Evolutionary conservation across 2,888 invertebrate species (phyloP), one percentile per base, ranked within the genome.

Genomic region (Allophyes oxyacanthae): DNA sequence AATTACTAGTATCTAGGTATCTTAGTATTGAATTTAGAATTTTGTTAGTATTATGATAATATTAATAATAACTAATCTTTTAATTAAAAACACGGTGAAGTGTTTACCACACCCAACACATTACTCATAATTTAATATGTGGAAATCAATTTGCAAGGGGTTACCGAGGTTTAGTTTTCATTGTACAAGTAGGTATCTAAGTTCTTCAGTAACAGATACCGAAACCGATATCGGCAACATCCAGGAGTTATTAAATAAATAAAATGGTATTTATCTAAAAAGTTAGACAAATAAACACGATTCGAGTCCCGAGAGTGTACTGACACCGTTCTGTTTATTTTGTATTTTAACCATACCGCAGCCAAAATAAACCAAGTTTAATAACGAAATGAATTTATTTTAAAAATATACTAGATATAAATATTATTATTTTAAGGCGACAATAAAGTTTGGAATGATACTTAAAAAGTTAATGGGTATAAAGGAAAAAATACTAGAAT

Each of bases 261-360:
- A 86, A 81, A 82, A 79, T 75, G 78, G 78, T 85, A 84, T 88
- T 88, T 87, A 87, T 85, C 75, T 81, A 81, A 85, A 82, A 86
- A 84, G 78, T 81, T 80, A 78, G 65, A 83, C 76, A 87, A 85
- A 89, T 86, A 88, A 86, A 85, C 78, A 83, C 58, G 77, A 81
- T 76, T 81, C 73, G 77, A 78, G 72, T 56, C 75, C 84, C 65
- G 85, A 84, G 89, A 86, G 84, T 85, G 80, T 67, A 78, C 80
- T 81, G 84, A 85, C 86, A 85, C 85, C 72, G 72, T 63, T 58
- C 58, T 89, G 85, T 90, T 91, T 89, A 85, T 82, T 71, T 87
- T 87, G 85, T 87, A 86, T 88, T 82, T 83, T 82, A 87, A 81
- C 80, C 80, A 67, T 55, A 64, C 26, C 45, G 50, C 41, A 36